These are phyloP conservation scores for Chelon auratus DNA, from an alignment of 2,797 vertebrate species.

Conservation along the genomic window DNA sequence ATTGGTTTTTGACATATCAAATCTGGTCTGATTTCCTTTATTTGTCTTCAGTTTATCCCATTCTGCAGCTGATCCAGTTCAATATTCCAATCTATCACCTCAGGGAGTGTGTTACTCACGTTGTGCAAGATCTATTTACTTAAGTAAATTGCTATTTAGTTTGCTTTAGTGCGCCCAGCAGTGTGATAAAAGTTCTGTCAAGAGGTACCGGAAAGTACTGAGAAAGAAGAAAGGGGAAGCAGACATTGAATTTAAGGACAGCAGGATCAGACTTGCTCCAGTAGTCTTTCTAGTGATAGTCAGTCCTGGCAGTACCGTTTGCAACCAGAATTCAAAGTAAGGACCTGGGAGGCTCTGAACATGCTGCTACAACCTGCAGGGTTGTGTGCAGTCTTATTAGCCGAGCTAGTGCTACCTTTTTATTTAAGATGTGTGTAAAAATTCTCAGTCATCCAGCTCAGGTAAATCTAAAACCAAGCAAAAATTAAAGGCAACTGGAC, in stretches of 20 bases:
- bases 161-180: slow-evolving; percentile 20
- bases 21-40: slow-evolving; percentile 14
- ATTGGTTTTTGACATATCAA: slow-evolving; percentile 17
- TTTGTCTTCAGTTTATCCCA: slow-evolving; percentile 22
- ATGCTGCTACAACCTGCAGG: no score
- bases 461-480: no score
- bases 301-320: not conserved
- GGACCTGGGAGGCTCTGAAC: not conserved
- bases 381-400: not conserved
- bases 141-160: slow-evolving; percentile 41
- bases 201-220: slow-evolving; percentile 2
- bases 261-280: slow-evolving; percentile 5
- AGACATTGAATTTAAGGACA: not conserved
- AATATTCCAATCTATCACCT: slow-evolving; percentile 11
- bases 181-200: slow-evolving; percentile 1
- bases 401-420: not conserved
- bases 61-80: slow-evolving; percentile 9
- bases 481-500: no score
- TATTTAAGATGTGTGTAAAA: no score
- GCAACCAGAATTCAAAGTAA: not conserved
- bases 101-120: slow-evolving; percentile 8
- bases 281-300: not conserved
- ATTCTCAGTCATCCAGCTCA: no score
- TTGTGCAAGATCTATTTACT: slow-evolving; percentile 22
- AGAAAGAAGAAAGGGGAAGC: slow-evolving; percentile 10